Percentiles rank a stretch among this genome's conserved stretches.
phyloP scores from a whole-genome alignment of 2,113 vertebrate species.

The Salvator merianae region DNA sequence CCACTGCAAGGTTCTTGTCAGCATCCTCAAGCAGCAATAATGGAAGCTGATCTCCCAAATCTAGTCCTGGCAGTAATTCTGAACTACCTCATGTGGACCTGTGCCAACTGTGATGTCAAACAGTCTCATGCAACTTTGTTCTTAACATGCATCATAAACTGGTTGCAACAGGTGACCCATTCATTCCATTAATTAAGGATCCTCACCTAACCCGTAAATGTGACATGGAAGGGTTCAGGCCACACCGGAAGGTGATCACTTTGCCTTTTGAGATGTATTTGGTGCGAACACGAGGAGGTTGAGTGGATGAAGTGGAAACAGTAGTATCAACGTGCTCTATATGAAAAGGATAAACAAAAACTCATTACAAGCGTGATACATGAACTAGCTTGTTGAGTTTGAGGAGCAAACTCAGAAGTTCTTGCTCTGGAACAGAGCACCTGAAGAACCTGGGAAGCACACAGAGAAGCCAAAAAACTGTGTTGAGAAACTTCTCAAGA shows the following conservation, averaged over 20 bases:
- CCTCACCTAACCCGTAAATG: slow-evolving; percentile 78
- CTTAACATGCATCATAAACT: no score
- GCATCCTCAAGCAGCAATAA: no score
- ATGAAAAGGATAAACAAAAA: not conserved
- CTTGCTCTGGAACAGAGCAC: not conserved
- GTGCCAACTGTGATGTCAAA: no score
- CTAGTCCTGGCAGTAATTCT: no score
- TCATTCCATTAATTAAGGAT: not conserved
- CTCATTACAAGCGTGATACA: not conserved
- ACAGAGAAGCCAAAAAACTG: no score
- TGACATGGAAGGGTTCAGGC: slow-evolving; percentile 53
- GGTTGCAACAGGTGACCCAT: no score
- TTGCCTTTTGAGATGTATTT: slow-evolving; percentile 78
- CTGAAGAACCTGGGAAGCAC: not conserved
- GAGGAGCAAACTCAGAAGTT: not conserved
- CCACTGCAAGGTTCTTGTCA: no score
- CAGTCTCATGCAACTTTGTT: no score
- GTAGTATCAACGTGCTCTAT: slow-evolving; percentile 71
- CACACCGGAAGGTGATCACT: slow-evolving; percentile 82
- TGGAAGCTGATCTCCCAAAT: no score
- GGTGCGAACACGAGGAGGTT: slow-evolving; percentile 66
- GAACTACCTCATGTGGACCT: no score
- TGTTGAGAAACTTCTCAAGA: no score
- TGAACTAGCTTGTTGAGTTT: not conserved
- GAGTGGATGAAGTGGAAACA: not conserved